These are phyloP conservation scores for Drosophila simulans DNA, from an alignment of 1,140 invertebrate species.

Conservation along the genomic window DNA sequence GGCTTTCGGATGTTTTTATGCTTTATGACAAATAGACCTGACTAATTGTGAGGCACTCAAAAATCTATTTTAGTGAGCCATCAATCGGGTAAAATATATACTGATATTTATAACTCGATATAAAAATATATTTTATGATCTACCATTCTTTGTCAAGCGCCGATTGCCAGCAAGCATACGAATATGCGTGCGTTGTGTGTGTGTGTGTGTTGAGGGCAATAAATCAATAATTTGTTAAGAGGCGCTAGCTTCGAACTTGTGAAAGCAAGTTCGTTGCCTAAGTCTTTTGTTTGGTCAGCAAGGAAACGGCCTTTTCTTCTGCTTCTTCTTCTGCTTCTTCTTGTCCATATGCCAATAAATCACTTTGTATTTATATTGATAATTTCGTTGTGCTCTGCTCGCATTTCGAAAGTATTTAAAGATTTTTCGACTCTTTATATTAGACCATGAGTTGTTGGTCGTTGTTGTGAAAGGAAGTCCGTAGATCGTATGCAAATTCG, in stretches of 20 bases:
- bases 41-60: constrained; percentile 74
- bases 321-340: neutral
- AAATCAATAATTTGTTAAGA: constrained; percentile 78
- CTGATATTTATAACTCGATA: constrained; percentile 36
- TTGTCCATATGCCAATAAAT: constrained; percentile 32
- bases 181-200: constrained; percentile 3
- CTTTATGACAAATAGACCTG: constrained; percentile 67
- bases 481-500: constrained; percentile 75
- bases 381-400: constrained; percentile 57
- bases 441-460: constrained; percentile 15
- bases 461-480: constrained; percentile 71
- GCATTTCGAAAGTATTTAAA: constrained; percentile 77
- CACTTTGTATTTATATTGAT: constrained; percentile 44
- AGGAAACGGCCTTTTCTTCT: constrained; percentile 56
- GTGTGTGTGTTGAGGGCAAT: constrained; percentile 50
- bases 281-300: constrained; percentile 74
- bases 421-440: constrained; percentile 28
- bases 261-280: constrained; percentile 83
- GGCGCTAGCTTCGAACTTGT: constrained; percentile 59
- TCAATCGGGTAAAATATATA: constrained; percentile 13
- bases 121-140: constrained; percentile 52
- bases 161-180: neutral
- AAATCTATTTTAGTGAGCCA: constrained; percentile 34
- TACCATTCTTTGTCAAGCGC: constrained; percentile 25
- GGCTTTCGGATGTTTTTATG: constrained; percentile 32